phyloP scores from a whole-genome alignment of 2,113 vertebrate species.

The Notothenia rossii region DNA sequence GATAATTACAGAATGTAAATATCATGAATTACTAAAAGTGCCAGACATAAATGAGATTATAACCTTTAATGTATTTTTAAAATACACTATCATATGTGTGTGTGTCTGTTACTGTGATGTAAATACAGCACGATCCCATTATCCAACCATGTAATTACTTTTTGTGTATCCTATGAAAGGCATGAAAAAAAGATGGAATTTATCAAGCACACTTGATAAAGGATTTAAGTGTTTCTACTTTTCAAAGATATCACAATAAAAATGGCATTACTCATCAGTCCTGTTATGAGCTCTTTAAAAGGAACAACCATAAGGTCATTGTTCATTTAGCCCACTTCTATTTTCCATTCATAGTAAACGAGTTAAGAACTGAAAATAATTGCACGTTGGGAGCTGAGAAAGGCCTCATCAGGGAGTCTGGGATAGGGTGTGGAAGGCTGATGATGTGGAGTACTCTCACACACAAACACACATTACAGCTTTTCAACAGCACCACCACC shows the following conservation, averaged over 20 bases:
- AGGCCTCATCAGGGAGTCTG: slow-evolving; percentile 23
- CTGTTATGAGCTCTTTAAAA: slow-evolving; percentile 31
- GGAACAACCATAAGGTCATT: slow-evolving; percentile 27
- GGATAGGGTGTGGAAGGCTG: slow-evolving; percentile 44
- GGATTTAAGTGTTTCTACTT: not conserved
- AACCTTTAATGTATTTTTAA: not conserved
- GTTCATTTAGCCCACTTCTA: slow-evolving; percentile 28
- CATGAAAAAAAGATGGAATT: not conserved
- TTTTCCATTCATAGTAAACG: slow-evolving; percentile 31
- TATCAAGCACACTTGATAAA: not conserved
- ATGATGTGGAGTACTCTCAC: slow-evolving; percentile 30
- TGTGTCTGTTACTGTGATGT: not conserved
- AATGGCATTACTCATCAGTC: not conserved
- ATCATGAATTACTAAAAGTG: not conserved
- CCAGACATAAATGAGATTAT: not conserved
- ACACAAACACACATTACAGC: not conserved
- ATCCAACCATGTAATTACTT: not conserved
- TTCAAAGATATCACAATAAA: not conserved
- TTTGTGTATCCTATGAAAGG: not conserved
- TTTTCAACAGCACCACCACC: slow-evolving; percentile 18
- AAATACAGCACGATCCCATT: not conserved
- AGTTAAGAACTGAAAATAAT: slow-evolving; percentile 6
- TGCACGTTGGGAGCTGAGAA: slow-evolving; percentile 22
- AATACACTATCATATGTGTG: not conserved
- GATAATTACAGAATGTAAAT: not conserved